phyloP scores from a whole-genome alignment of 1,140 invertebrate species.

The Brachionus koreanus region DNA sequence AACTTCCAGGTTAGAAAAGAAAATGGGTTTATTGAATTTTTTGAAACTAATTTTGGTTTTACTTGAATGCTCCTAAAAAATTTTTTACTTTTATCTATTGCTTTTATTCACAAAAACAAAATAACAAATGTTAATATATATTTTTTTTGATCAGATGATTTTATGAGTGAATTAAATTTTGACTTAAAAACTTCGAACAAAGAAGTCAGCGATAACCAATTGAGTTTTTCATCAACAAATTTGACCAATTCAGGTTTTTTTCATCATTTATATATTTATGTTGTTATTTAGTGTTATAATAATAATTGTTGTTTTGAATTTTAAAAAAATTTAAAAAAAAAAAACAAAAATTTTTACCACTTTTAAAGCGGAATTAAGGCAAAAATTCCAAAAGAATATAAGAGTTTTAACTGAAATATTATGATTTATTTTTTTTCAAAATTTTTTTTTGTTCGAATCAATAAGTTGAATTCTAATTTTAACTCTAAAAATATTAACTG shows the following conservation, averaged over 20 bases:
- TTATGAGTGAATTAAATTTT: slow-evolving; percentile 8
- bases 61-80: not conserved
- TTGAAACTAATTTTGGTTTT: not conserved
- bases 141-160: slow-evolving; percentile 14
- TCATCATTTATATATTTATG: not conserved
- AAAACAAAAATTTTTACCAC: not conserved
- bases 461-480: too few species aligned
- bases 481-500: too few species aligned
- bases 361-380: too few species aligned
- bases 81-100: not conserved
- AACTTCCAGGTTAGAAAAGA: slow-evolving; percentile 12
- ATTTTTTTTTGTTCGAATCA: too few species aligned
- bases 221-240: not conserved
- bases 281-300: not conserved
- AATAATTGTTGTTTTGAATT: not conserved
- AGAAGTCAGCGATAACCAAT: not conserved
- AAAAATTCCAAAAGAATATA: too few species aligned
- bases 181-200: not conserved
- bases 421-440: too few species aligned
- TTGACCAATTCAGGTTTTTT: not conserved
- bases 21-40: not conserved
- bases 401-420: too few species aligned
- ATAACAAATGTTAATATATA: not conserved
- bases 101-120: not conserved
- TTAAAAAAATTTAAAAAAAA: not conserved